These are phyloP conservation scores for Burhinus oedicnemus DNA, from an alignment of 2,113 vertebrate species.

Conservation along the genomic window DNA sequence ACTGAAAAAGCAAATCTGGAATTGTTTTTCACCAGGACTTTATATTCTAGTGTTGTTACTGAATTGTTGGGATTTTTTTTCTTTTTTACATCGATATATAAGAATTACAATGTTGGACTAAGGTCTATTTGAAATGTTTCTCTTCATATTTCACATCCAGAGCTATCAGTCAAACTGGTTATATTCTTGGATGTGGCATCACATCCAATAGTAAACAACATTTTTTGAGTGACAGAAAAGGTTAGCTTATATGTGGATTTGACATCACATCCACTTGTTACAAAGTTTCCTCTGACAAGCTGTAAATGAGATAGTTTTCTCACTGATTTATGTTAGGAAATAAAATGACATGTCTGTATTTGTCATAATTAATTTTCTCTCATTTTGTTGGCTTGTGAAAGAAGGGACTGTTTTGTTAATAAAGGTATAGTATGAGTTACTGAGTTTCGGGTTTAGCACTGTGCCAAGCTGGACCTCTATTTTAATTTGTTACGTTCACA, in stretches of 20 bases:
- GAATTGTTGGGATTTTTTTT: neutral
- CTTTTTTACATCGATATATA: neutral
- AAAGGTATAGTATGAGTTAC: neutral
- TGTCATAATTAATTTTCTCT: neutral
- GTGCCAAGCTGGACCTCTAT: neutral
- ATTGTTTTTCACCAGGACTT: neutral
- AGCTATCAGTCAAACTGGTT: neutral
- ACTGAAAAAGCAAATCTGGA: neutral
- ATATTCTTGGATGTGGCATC: neutral
- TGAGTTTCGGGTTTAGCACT: neutral
- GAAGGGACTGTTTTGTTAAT: neutral
- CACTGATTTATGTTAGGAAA: neutral
- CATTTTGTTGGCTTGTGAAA: neutral
- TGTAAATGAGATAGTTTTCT: conserved; percentile 6
- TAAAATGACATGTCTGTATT: neutral
- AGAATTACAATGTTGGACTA: neutral
- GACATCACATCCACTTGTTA: neutral
- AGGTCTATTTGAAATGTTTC: neutral
- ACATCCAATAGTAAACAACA: neutral
- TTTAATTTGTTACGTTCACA: neutral
- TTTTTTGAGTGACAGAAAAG: conserved; percentile 23
- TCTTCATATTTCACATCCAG: neutral
- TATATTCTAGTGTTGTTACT: neutral
- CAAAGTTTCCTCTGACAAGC: neutral
- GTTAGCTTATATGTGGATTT: conserved; percentile 4